phyloP scores from a whole-genome alignment of 2,888 invertebrate genomes.

The Pilophorus perplexus region DNA sequence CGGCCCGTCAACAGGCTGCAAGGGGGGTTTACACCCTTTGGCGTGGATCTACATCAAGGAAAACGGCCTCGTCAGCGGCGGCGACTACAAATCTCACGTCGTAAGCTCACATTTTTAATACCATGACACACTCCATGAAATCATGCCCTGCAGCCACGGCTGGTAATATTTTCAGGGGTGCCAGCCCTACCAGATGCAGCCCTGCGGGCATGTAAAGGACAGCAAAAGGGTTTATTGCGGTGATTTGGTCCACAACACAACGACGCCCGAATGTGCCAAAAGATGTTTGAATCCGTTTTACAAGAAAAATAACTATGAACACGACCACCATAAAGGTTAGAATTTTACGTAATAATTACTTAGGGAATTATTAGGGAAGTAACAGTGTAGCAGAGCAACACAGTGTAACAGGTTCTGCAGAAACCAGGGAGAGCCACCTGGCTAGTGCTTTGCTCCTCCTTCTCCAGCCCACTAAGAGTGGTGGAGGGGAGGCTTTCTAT shows the following conservation, averaged over 20 bases:
- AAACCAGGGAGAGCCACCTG: too few relatives aligned
- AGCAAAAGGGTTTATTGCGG: slow-evolving; percentile 1
- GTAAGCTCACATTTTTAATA: slow-evolving; percentile 18
- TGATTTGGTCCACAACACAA: neutral
- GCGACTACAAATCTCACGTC: slow-evolving; percentile 22
- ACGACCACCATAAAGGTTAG: neutral
- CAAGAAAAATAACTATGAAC: neutral
- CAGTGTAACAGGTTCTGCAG: too few relatives aligned
- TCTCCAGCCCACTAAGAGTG: too few relatives aligned
- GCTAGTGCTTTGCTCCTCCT: too few relatives aligned
- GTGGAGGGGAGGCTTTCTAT: too few relatives aligned
- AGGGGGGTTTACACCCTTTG: slow-evolving; percentile 7
- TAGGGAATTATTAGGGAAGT: too few relatives aligned
- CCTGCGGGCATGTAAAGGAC: slow-evolving; percentile 33
- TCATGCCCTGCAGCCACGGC: neutral
- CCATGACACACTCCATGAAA: neutral
- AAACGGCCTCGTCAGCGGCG: slow-evolving; percentile 38
- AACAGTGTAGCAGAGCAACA: too few relatives aligned
- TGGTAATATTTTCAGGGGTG: slow-evolving; percentile 33
- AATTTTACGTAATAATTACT: too few relatives aligned
- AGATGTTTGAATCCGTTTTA: slow-evolving; percentile 33
- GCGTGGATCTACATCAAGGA: slow-evolving; percentile 33
- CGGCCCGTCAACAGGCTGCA: slow-evolving; percentile 11
- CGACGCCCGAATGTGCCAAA: slow-evolving; percentile 29
- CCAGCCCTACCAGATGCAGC: slow-evolving; percentile 35